Evolutionary conservation across 2,888 invertebrate genomes (phyloP).

Genomic region (Hermodice carunculata): DNA sequence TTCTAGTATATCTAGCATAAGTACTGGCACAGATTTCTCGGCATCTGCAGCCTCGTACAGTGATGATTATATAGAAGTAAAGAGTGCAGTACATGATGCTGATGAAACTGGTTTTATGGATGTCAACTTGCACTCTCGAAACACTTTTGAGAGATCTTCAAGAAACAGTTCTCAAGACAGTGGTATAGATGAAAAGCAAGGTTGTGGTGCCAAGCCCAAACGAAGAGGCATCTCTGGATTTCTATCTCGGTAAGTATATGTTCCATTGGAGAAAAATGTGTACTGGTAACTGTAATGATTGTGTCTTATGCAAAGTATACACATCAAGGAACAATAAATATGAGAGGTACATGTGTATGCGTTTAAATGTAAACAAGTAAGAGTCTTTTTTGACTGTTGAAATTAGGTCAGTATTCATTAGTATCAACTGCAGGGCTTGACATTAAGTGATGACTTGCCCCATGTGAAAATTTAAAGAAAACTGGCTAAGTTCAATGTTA

Average conservation of each 20-base stretch:
- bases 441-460: no score
- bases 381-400: no score
- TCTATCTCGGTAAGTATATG: constrained; percentile 13
- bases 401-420: no score
- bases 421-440: no score
- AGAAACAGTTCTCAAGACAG: constrained; percentile 18
- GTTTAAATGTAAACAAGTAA: no score
- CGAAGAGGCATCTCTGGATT: constrained; percentile 12
- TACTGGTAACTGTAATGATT: no score
- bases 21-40: constrained; percentile 63
- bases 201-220: constrained; percentile 14
- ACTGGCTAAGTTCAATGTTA: no score
- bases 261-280: background rate
- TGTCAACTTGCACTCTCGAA: constrained; percentile 59
- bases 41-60: constrained; percentile 56
- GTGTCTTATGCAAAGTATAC: no score
- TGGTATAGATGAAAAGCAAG: constrained; percentile 19
- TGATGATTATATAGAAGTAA: constrained; percentile 48
- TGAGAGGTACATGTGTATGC: no score
- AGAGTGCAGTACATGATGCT: constrained; percentile 48
- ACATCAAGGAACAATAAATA: no score
- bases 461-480: no score
- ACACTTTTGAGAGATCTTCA: constrained; percentile 16
- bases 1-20: constrained; percentile 64
- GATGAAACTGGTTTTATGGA: constrained; percentile 64